A percentile compares a stretch with the other conserved stretches of the same genome.
Evolutionary conservation across 2,797 vertebrate genomes (phyloP).

Genomic region (Acanthurus tractus): DNA sequence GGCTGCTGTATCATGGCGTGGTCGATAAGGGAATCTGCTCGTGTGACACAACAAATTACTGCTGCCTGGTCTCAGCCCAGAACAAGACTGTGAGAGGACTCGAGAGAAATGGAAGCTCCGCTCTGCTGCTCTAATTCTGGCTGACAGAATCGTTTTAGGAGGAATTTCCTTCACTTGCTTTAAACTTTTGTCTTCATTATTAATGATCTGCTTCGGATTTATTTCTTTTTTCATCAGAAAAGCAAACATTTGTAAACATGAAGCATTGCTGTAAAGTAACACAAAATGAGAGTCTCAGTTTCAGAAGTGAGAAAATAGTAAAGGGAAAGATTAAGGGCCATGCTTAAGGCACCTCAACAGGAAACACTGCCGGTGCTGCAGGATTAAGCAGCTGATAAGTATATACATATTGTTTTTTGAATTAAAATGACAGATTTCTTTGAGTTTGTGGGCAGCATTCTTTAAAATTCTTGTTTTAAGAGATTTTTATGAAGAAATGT

Average conservation of each 20-base stretch:
- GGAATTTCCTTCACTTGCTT: conserved; percentile 52
- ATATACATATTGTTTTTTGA: too few species aligned
- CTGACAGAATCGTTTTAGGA: conserved; percentile 53
- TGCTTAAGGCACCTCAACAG: conserved; percentile 15
- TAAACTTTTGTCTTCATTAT: conserved; percentile 44
- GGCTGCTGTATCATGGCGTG: conserved; percentile 74
- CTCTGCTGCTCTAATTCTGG: conserved; percentile 52
- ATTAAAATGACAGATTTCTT: too few species aligned
- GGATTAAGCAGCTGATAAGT: conserved; percentile 16
- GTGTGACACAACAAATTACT: conserved; percentile 81
- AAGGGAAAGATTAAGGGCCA: background rate
- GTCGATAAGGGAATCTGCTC: conserved; percentile 78
- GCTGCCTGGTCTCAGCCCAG: conserved; percentile 71
- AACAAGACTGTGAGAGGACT: conserved; percentile 53
- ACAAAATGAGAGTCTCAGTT: background rate
- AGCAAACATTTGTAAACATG: conserved; percentile 8
- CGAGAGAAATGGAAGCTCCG: conserved; percentile 40
- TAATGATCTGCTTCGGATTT: conserved; percentile 26
- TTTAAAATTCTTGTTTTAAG: too few species aligned
- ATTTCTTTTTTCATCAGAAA: conserved; percentile 9
- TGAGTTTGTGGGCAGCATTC: too few species aligned
- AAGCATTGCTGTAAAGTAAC: background rate
- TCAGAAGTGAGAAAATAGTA: background rate
- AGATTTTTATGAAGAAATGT: too few species aligned
- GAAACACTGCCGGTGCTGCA: background rate